These are phyloP conservation scores for Ianthella basta DNA, from an alignment of 37 sponge, comb jelly and placozoan genomes.

Conservation along the genomic window DNA sequence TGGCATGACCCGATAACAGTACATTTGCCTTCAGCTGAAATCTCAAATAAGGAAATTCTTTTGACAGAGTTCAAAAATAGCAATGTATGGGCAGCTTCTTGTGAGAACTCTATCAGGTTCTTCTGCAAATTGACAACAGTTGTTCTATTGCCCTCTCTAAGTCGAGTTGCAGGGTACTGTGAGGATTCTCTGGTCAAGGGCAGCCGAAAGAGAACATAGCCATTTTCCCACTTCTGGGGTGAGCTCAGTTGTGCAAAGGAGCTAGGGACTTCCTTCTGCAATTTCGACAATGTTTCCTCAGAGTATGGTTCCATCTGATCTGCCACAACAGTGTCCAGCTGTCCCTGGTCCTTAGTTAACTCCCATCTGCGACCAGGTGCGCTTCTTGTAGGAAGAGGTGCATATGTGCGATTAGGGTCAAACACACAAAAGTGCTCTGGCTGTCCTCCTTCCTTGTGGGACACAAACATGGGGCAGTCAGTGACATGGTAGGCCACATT, in stretches of 20 bases:
- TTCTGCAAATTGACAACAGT: not conserved
- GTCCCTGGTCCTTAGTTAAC: not conserved
- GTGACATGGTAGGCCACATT: constrained; percentile 88
- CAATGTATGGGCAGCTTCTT: constrained; percentile 27
- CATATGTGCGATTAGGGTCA: constrained; percentile 62
- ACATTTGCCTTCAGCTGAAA: constrained; percentile 34
- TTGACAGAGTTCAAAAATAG: constrained; percentile 62
- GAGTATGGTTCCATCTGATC: constrained; percentile 67
- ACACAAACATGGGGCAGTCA: constrained; percentile 84
- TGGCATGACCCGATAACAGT: not conserved
- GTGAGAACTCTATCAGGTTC: constrained; percentile 8
- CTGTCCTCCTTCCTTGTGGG: constrained; percentile 36
- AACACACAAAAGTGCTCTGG: constrained; percentile 73
- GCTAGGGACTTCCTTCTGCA: not conserved
- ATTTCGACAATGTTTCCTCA: constrained; percentile 4
- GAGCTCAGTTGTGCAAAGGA: constrained; percentile 28
- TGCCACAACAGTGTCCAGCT: constrained; percentile 14
- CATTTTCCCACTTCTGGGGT: constrained; percentile 24
- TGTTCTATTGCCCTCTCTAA: constrained; percentile 6
- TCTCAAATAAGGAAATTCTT: constrained; percentile 64
- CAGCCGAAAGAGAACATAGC: constrained; percentile 62
- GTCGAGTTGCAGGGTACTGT: not conserved
- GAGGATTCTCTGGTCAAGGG: constrained; percentile 43
- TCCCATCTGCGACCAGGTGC: constrained; percentile 6
- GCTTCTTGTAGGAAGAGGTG: not conserved